phyloP scores from a whole-genome alignment of 2,113 vertebrate genomes.

The Rhodinocichla rosea region DNA sequence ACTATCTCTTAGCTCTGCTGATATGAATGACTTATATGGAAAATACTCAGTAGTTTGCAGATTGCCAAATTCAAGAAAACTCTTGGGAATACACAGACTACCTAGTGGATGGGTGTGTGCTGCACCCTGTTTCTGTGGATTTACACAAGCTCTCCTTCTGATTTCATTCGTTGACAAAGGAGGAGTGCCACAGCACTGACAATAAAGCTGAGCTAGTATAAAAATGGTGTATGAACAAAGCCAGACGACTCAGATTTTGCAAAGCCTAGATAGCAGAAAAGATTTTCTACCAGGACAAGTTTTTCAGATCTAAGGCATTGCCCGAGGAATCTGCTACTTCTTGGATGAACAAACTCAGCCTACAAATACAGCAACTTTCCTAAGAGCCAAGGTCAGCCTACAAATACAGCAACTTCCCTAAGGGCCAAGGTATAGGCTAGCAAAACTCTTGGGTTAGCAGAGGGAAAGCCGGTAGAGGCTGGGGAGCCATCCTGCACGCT shows the following conservation, averaged over 20 bases:
- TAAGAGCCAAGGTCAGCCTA: fast-evolving
- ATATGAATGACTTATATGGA: not conserved
- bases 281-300: not conserved
- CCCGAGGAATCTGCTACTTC: not conserved
- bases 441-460: not conserved
- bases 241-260: not conserved
- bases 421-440: not conserved
- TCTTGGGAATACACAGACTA: not conserved
- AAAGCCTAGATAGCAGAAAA: not conserved
- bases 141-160: not conserved
- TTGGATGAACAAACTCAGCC: not conserved
- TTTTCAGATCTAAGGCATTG: not conserved
- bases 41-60: not conserved
- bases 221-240: not conserved
- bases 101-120: not conserved
- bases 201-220: not conserved
- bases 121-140: not conserved
- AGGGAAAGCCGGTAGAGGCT: not conserved
- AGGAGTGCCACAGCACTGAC: not conserved
- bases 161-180: fast-evolving
- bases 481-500: not conserved
- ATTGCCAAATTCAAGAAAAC: not conserved
- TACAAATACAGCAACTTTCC: not conserved
- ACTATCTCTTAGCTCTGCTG: not conserved
- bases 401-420: not conserved